Evolutionary conservation across 2,797 vertebrate species (phyloP).

Genomic region (Lateolabrax maculatus): DNA sequence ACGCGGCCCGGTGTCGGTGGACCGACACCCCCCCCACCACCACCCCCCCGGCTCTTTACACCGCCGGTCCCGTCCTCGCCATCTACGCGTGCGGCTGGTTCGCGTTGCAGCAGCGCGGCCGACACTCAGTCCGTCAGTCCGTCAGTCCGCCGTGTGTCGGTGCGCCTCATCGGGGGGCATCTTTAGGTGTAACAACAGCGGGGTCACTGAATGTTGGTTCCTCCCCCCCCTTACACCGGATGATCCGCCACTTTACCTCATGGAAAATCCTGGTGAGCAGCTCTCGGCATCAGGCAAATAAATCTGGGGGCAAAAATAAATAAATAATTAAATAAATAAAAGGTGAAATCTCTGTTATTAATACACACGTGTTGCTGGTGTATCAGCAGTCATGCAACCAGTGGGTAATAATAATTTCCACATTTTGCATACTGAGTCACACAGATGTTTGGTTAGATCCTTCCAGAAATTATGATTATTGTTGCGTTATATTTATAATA

Average conservation of each 20-base stretch:
- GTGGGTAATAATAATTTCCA: neutral
- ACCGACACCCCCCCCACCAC: too few relatives aligned
- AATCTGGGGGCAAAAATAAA: neutral
- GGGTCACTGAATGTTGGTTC: conserved; percentile 56
- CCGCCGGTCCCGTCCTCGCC: neutral
- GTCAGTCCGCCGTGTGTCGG: too few relatives aligned
- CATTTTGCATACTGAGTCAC: neutral
- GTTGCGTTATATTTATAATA: too few relatives aligned
- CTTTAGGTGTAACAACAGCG: conserved; percentile 65
- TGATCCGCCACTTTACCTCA: neutral
- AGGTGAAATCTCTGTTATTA: neutral
- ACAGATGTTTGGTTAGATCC: neutral
- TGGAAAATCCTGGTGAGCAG: neutral
- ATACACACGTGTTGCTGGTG: neutral
- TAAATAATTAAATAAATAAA: too few relatives aligned
- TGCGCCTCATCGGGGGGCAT: conserved; percentile 68
- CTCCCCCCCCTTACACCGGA: too few relatives aligned
- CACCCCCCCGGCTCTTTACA: neutral
- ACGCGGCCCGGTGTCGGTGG: too few relatives aligned
- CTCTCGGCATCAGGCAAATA: neutral
- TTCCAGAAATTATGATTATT: too few relatives aligned
- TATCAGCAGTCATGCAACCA: neutral
- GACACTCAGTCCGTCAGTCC: conserved; percentile 25
- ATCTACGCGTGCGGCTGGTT: conserved; percentile 12
- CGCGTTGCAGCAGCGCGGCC: neutral